Base-by-base conservation (phyloP, 2,113 vertebrate species). In the Grammomys surdaster region DNA sequence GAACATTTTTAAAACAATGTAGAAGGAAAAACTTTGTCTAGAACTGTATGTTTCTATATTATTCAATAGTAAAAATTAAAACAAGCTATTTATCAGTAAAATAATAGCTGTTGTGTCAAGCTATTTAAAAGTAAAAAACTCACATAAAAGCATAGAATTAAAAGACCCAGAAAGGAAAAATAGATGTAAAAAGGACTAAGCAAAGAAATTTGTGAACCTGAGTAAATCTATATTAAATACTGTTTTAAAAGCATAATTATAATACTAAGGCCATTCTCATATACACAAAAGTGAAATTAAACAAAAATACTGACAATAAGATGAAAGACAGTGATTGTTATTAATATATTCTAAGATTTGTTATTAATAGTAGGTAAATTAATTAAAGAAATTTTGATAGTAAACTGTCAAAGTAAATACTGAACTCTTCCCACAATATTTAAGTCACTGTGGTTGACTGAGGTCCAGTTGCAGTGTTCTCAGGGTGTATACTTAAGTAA, bases 21-120 rank as follows among this genome's bases (percentile, higher is more conserved):
- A 26, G 33, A 85, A 89, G 81, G 87, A 85, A 88, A 31, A 93
- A 20, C 28, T 88, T 14, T 90, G 5, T 84, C 56, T 91, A 86
- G 24, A 85, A 85, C 65, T 84, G 46, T 13, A 56, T 75, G 36
- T 33, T 65, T 89, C 14, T 56, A 75, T 63, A 91, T 78, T 89
- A 70, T 28, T 76, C 20, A 73, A 80, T 69, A 73, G 9, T 65
- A 12, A 92, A 17, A 7, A 75, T 60, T 4, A 58, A 75, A 43
- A 86, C 60, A 60, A 31, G 46, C 22, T 91, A 89, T 85, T 65
- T 73, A n/a, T 22, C 73, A 70, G 36, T 54, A 46, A 90, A 86
- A 88, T 24, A 36, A 12, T 7, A 65, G 58, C 10, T 28, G 31
- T 22, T 80, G 63, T 67, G 73, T 46, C 6, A 89, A 70, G 22